Evolutionary conservation across 1,140 invertebrate genomes (phyloP), one percentile per base, ranked within the genome.

Genomic region (Drosophila melanica): DNA sequence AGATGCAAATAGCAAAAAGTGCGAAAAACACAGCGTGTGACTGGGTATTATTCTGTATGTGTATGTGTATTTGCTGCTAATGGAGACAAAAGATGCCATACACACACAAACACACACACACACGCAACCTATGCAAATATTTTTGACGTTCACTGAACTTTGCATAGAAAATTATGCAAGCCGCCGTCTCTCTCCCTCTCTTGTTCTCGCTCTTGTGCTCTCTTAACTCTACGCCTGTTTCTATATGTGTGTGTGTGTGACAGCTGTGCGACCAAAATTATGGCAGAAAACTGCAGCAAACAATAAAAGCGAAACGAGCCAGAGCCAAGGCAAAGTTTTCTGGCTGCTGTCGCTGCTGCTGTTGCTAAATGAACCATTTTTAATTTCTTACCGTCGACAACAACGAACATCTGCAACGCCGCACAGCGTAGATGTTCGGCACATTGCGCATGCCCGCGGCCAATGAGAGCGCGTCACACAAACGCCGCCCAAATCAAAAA

Each of bases 81-180:
- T 74, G 75, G 75, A 77, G 75, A 77, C 75, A 74, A 69, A 89
- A 74, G 74, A 72, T 57, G 78, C 47, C 70, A 75, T 62, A 76
- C 64, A 73, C 64, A 81, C 69, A 64, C 33, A 63, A 62, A 63
- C 58, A 74, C 18, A 51, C 55, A 72, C 64, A 71, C 59, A 69
- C 47, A 78, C 74, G 44, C 18, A 59, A 53, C 65, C 69, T 79
- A 89, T 90, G 84, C 84, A 89, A 90, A 89, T 90, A 90, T 80
- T 89, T 90, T 90, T 81, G 84, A 90, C 89, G 89, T 90, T 90
- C 89, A 90, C 66, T 90, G 89, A 90, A 90, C 89, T 90, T 90
- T 89, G 64, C 77, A 75, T 79, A 81, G 77, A 89, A 90, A 89
- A 89, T 89, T 89, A 89, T 89, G 79, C 84, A 89, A 89, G 84